Evolutionary conservation across 2,113 vertebrate genomes (phyloP).

Genomic region (Syngnathus scovelli): DNA sequence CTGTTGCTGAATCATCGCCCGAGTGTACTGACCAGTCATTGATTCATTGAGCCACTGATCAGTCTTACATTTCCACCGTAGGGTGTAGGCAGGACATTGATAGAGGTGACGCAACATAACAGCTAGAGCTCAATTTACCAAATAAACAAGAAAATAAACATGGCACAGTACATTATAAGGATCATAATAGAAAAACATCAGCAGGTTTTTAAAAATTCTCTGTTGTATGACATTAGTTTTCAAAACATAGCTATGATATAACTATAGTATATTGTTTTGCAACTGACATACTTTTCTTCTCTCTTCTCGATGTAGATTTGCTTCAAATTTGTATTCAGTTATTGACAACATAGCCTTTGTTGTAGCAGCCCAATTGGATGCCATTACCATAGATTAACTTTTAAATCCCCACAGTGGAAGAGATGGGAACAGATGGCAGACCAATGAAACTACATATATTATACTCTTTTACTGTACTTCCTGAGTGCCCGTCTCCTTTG

Average conservation of each 20-base stretch:
- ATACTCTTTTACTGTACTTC: slow-evolving; percentile 43
- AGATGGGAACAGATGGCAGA: slow-evolving; percentile 31
- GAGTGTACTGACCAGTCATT: background rate
- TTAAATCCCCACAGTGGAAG: slow-evolving; percentile 44
- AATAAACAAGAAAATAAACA: background rate
- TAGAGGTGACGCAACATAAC: background rate
- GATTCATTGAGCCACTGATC: background rate
- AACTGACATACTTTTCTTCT: slow-evolving; percentile 5
- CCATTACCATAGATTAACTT: slow-evolving; percentile 10
- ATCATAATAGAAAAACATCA: background rate
- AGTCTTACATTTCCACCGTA: background rate
- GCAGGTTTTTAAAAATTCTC: background rate
- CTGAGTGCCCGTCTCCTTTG: slow-evolving; percentile 30
- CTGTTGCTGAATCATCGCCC: background rate
- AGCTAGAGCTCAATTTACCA: background rate
- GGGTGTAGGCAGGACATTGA: background rate
- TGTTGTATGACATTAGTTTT: background rate
- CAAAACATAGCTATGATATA: background rate
- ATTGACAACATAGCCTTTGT: slow-evolving; percentile 17
- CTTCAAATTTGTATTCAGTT: slow-evolving; percentile 9
- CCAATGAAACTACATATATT: slow-evolving; percentile 44
- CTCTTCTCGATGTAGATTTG: slow-evolving; percentile 12
- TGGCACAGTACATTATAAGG: background rate
- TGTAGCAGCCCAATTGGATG: slow-evolving; percentile 21
- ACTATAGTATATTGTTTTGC: slow-evolving; percentile 1